Percentiles rank a stretch among this genome's conserved stretches.
phyloP scores from a whole-genome alignment of 2,113 vertebrate genomes.

The Thomomys bottae region DNA sequence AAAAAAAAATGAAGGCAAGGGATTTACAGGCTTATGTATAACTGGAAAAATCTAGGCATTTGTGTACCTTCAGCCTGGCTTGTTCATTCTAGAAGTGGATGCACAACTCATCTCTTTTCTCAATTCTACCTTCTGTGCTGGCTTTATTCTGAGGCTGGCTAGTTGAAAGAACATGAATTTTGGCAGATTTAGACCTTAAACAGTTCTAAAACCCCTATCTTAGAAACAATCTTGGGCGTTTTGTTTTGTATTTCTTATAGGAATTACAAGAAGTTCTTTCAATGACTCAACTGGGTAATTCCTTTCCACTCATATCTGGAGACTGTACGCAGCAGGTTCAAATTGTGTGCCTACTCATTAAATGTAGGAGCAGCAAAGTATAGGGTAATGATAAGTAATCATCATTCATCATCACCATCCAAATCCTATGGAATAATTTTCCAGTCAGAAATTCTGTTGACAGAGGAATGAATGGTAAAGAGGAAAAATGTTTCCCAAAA shows the following conservation, averaged over 20 bases:
- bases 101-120: neutral
- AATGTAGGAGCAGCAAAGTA: neutral
- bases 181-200: neutral
- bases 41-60: conserved; percentile 4
- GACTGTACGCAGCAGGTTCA: neutral
- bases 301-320: neutral
- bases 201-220: neutral
- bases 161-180: neutral
- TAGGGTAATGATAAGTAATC: neutral
- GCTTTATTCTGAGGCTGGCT: conserved; percentile 22
- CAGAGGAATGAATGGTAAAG: neutral
- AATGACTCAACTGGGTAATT: neutral
- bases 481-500: conserved; percentile 18
- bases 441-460: conserved; percentile 26
- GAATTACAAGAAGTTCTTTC: conserved; percentile 26
- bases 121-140: neutral
- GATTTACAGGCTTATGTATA: neutral
- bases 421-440: conserved; percentile 34
- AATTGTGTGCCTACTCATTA: neutral
- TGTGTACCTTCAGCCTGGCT: neutral
- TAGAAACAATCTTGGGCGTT: neutral
- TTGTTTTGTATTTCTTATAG: neutral
- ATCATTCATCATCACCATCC: neutral
- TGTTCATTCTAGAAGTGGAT: neutral
- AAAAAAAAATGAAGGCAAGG: neutral